These are phyloP conservation scores for Speoplatyrhinus poulsoni DNA, from an alignment of 2,113 vertebrate genomes.

Conservation along the genomic window DNA sequence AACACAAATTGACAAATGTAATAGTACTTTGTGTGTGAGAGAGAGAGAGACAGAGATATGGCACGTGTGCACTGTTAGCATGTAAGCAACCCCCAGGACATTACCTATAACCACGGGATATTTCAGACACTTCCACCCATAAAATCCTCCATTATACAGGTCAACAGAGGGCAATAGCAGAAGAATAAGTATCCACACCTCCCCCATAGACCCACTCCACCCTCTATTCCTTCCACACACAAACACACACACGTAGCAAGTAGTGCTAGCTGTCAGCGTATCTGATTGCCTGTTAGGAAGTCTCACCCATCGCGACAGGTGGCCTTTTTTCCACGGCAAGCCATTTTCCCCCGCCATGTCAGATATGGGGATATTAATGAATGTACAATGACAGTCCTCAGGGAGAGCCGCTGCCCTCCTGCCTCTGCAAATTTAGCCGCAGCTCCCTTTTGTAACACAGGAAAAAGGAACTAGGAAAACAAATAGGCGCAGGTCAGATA, in stretches of 20 bases:
- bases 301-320: slow-evolving; percentile 79
- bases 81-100: slow-evolving; percentile 46
- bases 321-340: slow-evolving; percentile 64
- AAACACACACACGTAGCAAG: slow-evolving; percentile 14
- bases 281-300: slow-evolving; percentile 84
- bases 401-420: slow-evolving; percentile 71
- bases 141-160: slow-evolving; percentile 81
- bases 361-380: slow-evolving; percentile 86
- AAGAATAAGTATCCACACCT: slow-evolving; percentile 77
- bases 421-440: slow-evolving; percentile 86
- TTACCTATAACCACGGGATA: slow-evolving; percentile 72
- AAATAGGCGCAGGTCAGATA: slow-evolving; percentile 85
- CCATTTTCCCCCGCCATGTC: slow-evolving; percentile 78
- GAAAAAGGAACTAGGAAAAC: slow-evolving; percentile 60
- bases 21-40: background rate
- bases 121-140: slow-evolving; percentile 78
- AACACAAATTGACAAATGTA: background rate
- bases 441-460: slow-evolving; percentile 79
- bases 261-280: slow-evolving; percentile 71
- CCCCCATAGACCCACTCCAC: slow-evolving; percentile 22
- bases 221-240: slow-evolving; percentile 39
- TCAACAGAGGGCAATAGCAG: slow-evolving; percentile 83
- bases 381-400: slow-evolving; percentile 79
- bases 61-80: background rate
- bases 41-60: background rate